Evolutionary conservation across 2,888 invertebrate genomes (phyloP).

Genomic region (Serripes groenlandicus): DNA sequence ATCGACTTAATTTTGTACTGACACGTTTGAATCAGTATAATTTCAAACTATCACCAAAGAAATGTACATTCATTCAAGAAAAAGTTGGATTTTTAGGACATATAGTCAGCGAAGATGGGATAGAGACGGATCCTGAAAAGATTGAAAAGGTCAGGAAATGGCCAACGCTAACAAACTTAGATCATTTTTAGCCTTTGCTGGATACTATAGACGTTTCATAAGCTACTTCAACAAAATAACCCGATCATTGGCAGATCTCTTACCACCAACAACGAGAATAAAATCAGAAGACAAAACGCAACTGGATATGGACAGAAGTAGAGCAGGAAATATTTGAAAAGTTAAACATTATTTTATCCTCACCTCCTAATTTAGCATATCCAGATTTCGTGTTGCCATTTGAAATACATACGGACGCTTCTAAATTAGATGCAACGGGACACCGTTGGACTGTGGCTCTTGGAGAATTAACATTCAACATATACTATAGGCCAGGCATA

Average conservation of each 20-base stretch:
- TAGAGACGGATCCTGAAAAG: conserved; percentile 27
- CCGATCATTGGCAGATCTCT: conserved; percentile 37
- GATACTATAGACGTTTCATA: conserved; percentile 51
- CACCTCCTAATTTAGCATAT: conserved; percentile 36
- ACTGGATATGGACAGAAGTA: conserved; percentile 13
- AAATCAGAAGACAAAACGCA: conserved; percentile 8
- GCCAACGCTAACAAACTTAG: conserved; percentile 27
- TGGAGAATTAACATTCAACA: conserved; percentile 24
- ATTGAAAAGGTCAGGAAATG: conserved; percentile 24
- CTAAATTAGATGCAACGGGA: conserved; percentile 33
- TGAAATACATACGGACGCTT: conserved; percentile 29
- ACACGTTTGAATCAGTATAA: conserved; percentile 22
- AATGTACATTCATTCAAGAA: conserved; percentile 33
- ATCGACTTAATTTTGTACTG: conserved; percentile 41
- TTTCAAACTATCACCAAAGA: conserved; percentile 49
- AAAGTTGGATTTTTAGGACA: conserved; percentile 54
- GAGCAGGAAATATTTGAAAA: conserved; percentile 25
- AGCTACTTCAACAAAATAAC: conserved; percentile 46
- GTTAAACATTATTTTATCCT: conserved; percentile 17
- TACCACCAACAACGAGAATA: conserved; percentile 32
- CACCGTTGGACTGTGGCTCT: conserved; percentile 32
- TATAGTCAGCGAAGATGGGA: conserved; percentile 29
- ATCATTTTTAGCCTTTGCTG: conserved; percentile 22
- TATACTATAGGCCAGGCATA: conserved; percentile 13
- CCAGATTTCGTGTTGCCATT: conserved; percentile 22